Evolutionary conservation across 2,113 vertebrate genomes (phyloP), one percentile per base, ranked within the genome.

Genomic region (Istiophorus platypterus): DNA sequence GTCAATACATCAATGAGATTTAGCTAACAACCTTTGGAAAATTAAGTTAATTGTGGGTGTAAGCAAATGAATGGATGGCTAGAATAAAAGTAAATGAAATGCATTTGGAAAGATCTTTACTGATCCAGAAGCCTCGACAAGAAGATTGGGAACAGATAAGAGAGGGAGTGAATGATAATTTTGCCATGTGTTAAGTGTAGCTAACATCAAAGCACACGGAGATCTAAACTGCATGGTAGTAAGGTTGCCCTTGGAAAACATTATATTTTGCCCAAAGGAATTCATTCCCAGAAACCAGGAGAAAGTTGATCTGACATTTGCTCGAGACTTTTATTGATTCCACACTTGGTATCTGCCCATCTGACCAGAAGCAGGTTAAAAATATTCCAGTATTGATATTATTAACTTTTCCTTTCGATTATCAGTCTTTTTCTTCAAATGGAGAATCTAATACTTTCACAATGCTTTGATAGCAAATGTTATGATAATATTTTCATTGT

Each of bases 241-340:
- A 52, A 76, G 61, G 72, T 70, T 52, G 22, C 54, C 72, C 80
- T 78, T 75, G 78, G 85, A 81, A 68, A 57, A 87, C 71, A 68
- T 84, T 71, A 82, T 65, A 73, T 80, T 70, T 29, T 61, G 58
- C 79, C 77, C 61, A 56, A 11, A 78, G 66, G 83, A 89, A 87
- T 89, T 84, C 8, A 57, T 58, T 76, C 34, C 82, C 70, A 87
- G 66, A 87, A 87, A 71, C 20, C 57, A 63, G 17, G 29, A 79
- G 83, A 85, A 86, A 89, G 61, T 31, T 73, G 69, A 88, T 54
- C 69, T 61, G 11, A 54, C 72, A 58, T 71, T 68, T 76, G 71
- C 85, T 82, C 82, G 75, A 70, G 45, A 77, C 73, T 59, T 41
- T 12, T 72, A 91, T 89, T 84, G 70, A 85, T 92, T 51, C 42